Percentiles rank a stretch among this genome's conserved stretches.
Evolutionary conservation across 2,797 vertebrate species (phyloP).

Genomic region (Acomys russatus): DNA sequence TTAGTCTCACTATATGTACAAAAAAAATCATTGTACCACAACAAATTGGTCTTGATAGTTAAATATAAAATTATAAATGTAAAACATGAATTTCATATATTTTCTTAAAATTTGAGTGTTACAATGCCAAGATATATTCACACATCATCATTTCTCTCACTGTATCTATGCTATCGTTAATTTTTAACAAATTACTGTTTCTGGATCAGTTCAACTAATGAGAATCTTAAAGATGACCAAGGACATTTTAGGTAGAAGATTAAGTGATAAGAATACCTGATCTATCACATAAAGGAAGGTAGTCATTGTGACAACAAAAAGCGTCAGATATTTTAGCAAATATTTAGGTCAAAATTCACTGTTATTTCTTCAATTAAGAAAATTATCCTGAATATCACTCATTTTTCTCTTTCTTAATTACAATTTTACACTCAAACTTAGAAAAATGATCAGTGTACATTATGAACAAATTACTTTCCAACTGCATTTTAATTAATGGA

Average conservation of each 20-base stretch:
- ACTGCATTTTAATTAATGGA: slow-evolving; percentile 82
- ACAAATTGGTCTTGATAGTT: slow-evolving; percentile 26
- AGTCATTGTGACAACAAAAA: neutral
- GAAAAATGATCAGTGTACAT: slow-evolving; percentile 79
- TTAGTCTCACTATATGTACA: neutral
- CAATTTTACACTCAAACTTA: slow-evolving; percentile 72
- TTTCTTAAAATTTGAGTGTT: neutral
- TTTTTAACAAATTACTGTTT: slow-evolving; percentile 23
- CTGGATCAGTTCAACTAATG: neutral
- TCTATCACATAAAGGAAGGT: neutral
- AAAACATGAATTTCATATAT: neutral
- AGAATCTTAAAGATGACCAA: neutral
- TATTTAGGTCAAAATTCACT: slow-evolving; percentile 60
- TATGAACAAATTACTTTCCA: slow-evolving; percentile 79
- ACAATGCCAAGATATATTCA: neutral
- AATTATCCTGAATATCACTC: slow-evolving; percentile 5
- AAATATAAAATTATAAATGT: neutral
- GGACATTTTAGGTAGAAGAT: neutral
- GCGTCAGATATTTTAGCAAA: slow-evolving; percentile 30
- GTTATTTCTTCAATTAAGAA: slow-evolving; percentile 64
- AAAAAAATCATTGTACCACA: neutral
- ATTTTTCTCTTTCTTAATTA: slow-evolving; percentile 74
- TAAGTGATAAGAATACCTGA: neutral
- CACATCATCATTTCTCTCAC: neutral
- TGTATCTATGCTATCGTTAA: neutral